phyloP scores from a whole-genome alignment of 2,113 vertebrate genomes.

The Pontoporia blainvillei region DNA sequence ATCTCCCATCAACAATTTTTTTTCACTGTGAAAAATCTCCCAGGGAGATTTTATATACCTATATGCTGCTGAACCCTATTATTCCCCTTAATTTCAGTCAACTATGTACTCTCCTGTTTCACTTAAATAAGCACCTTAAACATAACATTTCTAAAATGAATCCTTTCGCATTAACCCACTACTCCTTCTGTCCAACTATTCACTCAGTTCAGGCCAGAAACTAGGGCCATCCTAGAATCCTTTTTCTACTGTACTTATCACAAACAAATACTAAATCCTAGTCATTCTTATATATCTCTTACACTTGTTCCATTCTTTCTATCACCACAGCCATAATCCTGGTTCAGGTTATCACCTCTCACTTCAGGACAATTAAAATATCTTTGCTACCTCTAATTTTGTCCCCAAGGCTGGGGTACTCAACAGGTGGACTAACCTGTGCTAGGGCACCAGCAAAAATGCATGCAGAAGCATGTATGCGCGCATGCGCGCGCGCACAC shows the following conservation, averaged over 20 bases:
- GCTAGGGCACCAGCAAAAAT: not conserved
- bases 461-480: not conserved
- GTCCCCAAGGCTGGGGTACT: not conserved
- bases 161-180: not conserved
- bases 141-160: not conserved
- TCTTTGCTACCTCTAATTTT: not conserved
- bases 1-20: not conserved
- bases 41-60: not conserved
- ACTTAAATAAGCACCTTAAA: not conserved
- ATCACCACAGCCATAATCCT: not conserved
- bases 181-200: not conserved
- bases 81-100: not conserved
- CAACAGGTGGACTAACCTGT: not conserved
- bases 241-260: not conserved
- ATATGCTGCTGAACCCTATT: not conserved
- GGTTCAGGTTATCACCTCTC: not conserved
- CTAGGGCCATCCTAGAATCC: not conserved
- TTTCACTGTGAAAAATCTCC: not conserved
- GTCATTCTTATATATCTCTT: not conserved
- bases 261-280: not conserved
- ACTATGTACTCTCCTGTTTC: not conserved
- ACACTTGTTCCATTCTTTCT: not conserved
- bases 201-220: not conserved
- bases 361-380: not conserved
- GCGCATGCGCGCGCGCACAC: accelerated